phyloP scores from a whole-genome alignment of 2,888 invertebrate genomes.

The Pollenia griseotomentosa region DNA sequence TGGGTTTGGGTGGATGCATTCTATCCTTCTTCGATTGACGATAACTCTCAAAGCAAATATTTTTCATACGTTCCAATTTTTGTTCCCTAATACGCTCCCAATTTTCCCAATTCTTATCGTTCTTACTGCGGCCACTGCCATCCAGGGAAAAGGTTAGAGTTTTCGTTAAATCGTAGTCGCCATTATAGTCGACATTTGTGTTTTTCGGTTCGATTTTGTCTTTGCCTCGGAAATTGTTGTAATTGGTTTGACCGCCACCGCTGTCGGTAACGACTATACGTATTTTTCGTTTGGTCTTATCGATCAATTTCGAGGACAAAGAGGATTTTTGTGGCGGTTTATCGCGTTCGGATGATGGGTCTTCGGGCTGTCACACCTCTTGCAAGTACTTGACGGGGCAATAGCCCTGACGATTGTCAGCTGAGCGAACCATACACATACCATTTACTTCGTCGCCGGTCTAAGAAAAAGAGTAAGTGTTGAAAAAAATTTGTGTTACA shows the following conservation, averaged over 20 bases:
- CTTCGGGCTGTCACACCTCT: constrained; percentile 94
- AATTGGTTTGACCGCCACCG: constrained; percentile 77
- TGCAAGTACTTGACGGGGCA: constrained; percentile 97
- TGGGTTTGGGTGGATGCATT: constrained; percentile 81
- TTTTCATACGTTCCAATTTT: constrained; percentile 84
- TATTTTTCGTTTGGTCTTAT: constrained; percentile 84
- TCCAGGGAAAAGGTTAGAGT: constrained; percentile 76
- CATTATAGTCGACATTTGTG: constrained; percentile 77
- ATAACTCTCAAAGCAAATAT: constrained; percentile 84
- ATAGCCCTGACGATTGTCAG: constrained; percentile 95
- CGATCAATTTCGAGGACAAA: constrained; percentile 80
- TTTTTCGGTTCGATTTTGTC: constrained; percentile 77
- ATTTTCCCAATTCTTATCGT: constrained; percentile 84
- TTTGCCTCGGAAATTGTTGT: constrained; percentile 73
- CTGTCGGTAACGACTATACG: constrained; percentile 83
- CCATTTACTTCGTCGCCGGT: constrained; percentile 96
- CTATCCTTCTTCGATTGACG: constrained; percentile 83
- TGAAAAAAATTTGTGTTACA: neutral
- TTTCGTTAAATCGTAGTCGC: constrained; percentile 71
- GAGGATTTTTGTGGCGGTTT: constrained; percentile 81
- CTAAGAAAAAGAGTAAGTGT: constrained; percentile 75
- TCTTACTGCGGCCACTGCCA: constrained; percentile 79
- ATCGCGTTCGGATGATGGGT: constrained; percentile 81
- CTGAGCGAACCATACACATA: constrained; percentile 96
- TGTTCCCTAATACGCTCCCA: constrained; percentile 84